Evolutionary conservation across 92 coral and sea anemone genomes (phyloP).

Genomic region (Paramuricea clavata): DNA sequence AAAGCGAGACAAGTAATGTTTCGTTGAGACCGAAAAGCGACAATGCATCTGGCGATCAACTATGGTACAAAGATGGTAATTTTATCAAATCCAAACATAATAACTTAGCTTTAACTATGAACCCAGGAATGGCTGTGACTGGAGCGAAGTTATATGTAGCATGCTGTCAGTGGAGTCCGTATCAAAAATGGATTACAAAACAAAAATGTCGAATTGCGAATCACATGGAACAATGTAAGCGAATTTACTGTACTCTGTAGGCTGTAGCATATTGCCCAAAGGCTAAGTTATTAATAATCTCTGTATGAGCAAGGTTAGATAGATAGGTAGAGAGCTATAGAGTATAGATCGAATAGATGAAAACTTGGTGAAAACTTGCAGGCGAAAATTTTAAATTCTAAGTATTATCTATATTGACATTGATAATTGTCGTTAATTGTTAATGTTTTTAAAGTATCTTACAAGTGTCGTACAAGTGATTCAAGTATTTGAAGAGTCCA

Average conservation of each 20-base stretch:
- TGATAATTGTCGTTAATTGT: too few species aligned
- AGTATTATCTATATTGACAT: too few species aligned
- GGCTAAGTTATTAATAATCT: too few species aligned
- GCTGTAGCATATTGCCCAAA: too few species aligned
- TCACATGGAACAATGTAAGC: conserved; percentile 52
- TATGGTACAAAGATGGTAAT: conserved; percentile 43
- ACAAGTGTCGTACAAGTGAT: too few species aligned
- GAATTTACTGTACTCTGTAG: neutral
- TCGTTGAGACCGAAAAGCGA: conserved; percentile 24
- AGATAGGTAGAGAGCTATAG: too few species aligned
- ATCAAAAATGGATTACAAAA: conserved; percentile 52
- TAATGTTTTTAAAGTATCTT: too few species aligned
- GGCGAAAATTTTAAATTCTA: too few species aligned
- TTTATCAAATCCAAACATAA: conserved; percentile 36
- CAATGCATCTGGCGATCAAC: neutral
- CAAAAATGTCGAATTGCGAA: conserved; percentile 24
- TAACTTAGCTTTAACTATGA: conserved; percentile 41
- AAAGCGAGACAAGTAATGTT: conserved; percentile 26
- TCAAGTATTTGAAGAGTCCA: too few species aligned
- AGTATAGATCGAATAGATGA: too few species aligned
- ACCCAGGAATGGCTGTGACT: conserved; percentile 36
- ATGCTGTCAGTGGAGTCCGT: conserved; percentile 43
- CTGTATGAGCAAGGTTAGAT: too few species aligned
- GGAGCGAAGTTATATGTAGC: conserved; percentile 32
- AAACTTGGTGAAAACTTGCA: too few species aligned